Conservation (phyloP, 2,113 vertebrate genomes). For the Lutjanus erythropterus region DNA sequence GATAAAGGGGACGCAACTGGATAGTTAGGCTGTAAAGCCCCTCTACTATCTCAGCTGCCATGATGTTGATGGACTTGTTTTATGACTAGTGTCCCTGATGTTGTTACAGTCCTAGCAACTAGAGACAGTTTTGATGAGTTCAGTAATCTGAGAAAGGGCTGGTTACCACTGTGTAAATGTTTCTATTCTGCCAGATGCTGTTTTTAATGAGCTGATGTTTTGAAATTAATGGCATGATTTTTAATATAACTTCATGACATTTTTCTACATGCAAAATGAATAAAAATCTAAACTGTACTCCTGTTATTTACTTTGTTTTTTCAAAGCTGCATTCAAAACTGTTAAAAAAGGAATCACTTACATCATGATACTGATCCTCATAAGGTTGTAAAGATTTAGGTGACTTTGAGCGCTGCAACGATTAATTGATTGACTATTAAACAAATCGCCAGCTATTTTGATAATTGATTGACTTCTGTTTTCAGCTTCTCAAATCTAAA, state of each 20-base stretch:
- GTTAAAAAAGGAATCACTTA: neutral
- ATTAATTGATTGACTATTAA: too few species aligned
- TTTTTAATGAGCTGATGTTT: constrained; percentile 62
- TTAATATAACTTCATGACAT: neutral
- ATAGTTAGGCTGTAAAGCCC: constrained; percentile 3
- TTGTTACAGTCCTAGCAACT: neutral
- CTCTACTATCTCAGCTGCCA: constrained; percentile 17
- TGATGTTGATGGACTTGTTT: constrained; percentile 20
- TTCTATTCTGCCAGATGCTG: constrained; percentile 29
- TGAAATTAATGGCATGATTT: constrained; percentile 54
- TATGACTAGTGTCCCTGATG: neutral
- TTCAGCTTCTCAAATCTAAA: too few species aligned
- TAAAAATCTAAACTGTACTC: constrained; percentile 23
- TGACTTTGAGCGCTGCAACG: too few species aligned
- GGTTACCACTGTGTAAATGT: constrained; percentile 18
- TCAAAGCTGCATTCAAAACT: neutral
- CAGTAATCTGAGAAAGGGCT: constrained; percentile 27
- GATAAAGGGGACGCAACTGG: constrained; percentile 5
- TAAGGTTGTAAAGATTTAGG: too few species aligned
- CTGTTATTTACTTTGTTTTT: neutral
- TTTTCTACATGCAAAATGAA: constrained; percentile 57
- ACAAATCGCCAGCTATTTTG: too few species aligned
- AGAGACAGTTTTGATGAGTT: constrained; percentile 24
- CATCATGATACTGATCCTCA: neutral
- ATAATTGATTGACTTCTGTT: too few species aligned